Percentiles rank a stretch among this genome's conserved stretches.
Conservation (phyloP, 2,888 invertebrate species). For the Diplolepis rosae region DNA sequence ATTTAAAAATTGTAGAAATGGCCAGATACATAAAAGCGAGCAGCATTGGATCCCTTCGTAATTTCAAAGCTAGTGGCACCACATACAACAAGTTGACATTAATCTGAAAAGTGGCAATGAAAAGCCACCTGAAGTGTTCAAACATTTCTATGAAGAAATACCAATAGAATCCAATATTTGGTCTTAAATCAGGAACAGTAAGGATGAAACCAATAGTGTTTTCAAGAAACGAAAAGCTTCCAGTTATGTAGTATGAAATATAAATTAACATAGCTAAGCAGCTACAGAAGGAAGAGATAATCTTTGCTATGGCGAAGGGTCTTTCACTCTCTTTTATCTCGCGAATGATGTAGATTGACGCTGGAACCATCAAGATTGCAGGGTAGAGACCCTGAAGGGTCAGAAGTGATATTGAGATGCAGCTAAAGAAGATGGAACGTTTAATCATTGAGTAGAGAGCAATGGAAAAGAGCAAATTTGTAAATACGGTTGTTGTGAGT, state of each 20-base stretch:
- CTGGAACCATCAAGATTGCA: conserved; percentile 87
- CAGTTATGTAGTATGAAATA: conserved; percentile 79
- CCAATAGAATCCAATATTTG: conserved; percentile 99
- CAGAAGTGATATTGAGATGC: conserved; percentile 84
- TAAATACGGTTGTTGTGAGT: conserved; percentile 91
- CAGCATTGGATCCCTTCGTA: conserved; percentile 86
- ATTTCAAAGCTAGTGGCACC: conserved; percentile 87
- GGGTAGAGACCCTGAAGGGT: conserved; percentile 90
- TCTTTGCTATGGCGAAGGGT: conserved; percentile 75
- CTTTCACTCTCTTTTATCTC: conserved; percentile 75
- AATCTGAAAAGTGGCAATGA: conserved; percentile 97
- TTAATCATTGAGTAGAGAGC: conserved; percentile 83
- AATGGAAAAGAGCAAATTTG: conserved; percentile 87
- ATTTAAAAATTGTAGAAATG: conserved; percentile 93
- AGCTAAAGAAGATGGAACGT: conserved; percentile 79
- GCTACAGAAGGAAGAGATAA: conserved; percentile 75
- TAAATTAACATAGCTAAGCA: conserved; percentile 77
- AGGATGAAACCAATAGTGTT: conserved; percentile 80
- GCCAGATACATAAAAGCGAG: conserved; percentile 87
- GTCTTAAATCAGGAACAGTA: conserved; percentile 93
- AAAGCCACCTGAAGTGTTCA: conserved; percentile 96
- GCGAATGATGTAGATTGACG: conserved; percentile 82
- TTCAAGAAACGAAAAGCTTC: conserved; percentile 75
- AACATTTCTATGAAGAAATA: conserved; percentile 99
- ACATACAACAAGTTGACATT: conserved; percentile 94